Percentiles rank a stretch among this genome's conserved stretches.
These are phyloP conservation scores for Pyralis farinalis DNA, from an alignment of 2,888 invertebrate species.

Conservation along the genomic window DNA sequence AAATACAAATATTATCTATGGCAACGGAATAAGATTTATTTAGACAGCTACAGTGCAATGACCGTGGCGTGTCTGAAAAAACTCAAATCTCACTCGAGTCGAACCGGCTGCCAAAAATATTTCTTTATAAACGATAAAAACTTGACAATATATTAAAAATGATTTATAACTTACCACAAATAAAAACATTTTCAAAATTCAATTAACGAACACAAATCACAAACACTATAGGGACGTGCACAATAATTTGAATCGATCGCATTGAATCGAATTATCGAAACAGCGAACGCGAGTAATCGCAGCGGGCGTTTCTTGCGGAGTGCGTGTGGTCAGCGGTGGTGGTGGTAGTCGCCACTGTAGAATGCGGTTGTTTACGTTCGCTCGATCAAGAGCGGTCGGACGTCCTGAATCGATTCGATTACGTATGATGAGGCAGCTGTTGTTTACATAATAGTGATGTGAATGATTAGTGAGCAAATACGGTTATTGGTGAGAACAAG, in stretches of 20 bases:
- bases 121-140: no score
- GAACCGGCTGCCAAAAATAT: no score
- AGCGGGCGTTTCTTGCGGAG: constrained; percentile 31
- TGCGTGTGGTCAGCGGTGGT: constrained; percentile 22
- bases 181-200: constrained; percentile 19
- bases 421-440: neutral
- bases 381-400: neutral
- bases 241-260: constrained; percentile 16
- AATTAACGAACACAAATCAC: constrained; percentile 15
- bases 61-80: no score
- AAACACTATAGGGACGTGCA: constrained; percentile 15
- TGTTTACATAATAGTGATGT: neutral
- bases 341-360: neutral
- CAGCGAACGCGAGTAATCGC: constrained; percentile 32
- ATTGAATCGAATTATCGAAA: constrained; percentile 18
- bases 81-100: no score
- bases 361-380: neutral
- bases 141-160: no score
- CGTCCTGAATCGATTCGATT: neutral
- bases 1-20: no score
- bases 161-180: constrained; percentile 27
- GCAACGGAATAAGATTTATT: no score
- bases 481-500: no score
- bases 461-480: no score
- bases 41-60: no score